phyloP scores from a whole-genome alignment of 2,113 vertebrate species.

The Xiphophorus couchianus region DNA sequence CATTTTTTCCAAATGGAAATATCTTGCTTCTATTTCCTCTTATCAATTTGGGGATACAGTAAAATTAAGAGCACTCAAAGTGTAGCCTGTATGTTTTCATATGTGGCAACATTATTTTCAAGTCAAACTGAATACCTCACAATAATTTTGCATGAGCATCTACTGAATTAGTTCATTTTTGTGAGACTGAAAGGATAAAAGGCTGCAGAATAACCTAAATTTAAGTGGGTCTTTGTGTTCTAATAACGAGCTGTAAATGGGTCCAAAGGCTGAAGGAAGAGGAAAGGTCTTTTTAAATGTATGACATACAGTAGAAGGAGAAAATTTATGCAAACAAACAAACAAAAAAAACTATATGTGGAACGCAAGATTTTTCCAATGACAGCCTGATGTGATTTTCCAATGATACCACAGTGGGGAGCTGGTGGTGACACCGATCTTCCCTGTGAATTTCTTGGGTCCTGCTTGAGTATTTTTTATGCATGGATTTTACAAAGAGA shows the following conservation, averaged over 20 bases:
- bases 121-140: neutral
- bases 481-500: neutral
- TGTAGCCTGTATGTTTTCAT: neutral
- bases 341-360: neutral
- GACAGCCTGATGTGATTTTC: neutral
- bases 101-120: neutral
- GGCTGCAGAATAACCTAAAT: neutral
- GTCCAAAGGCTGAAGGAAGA: constrained; percentile 62
- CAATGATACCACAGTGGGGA: neutral
- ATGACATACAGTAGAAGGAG: neutral
- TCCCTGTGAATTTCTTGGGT: neutral
- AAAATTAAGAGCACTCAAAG: neutral
- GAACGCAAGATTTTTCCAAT: neutral
- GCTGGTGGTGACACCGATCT: neutral
- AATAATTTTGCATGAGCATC: neutral
- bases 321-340: too few species aligned
- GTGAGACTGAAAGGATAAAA: neutral
- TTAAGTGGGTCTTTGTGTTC: constrained; percentile 41
- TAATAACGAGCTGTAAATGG: constrained; percentile 55
- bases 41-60: neutral
- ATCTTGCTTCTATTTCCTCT: neutral
- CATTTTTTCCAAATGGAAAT: neutral
- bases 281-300: constrained; percentile 23
- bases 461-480: neutral
- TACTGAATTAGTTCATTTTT: neutral